A percentile compares a stretch with the other conserved stretches of the same genome.
phyloP scores from a whole-genome alignment of 2,797 vertebrate genomes.

The Iguana delicatissima region DNA sequence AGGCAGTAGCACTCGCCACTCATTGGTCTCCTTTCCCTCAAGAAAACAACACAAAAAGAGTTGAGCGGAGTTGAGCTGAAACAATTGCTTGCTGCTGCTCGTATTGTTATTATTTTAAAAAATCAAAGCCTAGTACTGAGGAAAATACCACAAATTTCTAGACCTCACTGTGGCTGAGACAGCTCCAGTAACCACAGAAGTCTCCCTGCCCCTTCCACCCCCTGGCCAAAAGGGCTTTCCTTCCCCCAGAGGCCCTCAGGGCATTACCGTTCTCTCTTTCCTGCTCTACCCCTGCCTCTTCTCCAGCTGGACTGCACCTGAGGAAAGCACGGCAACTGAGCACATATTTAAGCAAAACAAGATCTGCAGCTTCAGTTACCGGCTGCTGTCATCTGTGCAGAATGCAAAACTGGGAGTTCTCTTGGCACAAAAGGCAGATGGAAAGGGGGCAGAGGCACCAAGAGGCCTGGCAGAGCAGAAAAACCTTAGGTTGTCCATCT shows the following conservation, averaged over 20 bases:
- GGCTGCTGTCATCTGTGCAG: too few relatives aligned
- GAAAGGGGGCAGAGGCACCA: not conserved
- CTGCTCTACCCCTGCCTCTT: not conserved
- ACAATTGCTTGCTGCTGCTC: not conserved
- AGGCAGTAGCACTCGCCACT: not conserved
- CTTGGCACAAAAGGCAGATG: not conserved
- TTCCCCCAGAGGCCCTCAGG: too few relatives aligned
- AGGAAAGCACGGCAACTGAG: not conserved
- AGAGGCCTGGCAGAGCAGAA: not conserved
- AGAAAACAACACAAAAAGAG: not conserved
- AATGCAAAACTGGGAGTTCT: rapidly evolving
- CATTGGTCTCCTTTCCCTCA: not conserved
- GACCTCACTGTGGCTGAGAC: not conserved
- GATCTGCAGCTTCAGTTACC: not conserved
- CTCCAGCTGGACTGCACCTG: too few relatives aligned
- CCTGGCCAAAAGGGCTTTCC: too few relatives aligned
- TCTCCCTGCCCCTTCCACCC: not conserved
- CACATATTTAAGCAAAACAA: not conserved
- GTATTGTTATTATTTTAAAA: not conserved
- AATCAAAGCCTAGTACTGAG: not conserved
- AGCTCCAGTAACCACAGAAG: not conserved
- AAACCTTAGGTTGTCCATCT: too few relatives aligned
- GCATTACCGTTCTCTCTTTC: too few relatives aligned
- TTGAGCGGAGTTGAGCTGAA: not conserved
- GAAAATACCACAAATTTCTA: rapidly evolving